Evolutionary conservation across 2,888 invertebrate genomes (phyloP).

Genomic region (Syritta pipiens): DNA sequence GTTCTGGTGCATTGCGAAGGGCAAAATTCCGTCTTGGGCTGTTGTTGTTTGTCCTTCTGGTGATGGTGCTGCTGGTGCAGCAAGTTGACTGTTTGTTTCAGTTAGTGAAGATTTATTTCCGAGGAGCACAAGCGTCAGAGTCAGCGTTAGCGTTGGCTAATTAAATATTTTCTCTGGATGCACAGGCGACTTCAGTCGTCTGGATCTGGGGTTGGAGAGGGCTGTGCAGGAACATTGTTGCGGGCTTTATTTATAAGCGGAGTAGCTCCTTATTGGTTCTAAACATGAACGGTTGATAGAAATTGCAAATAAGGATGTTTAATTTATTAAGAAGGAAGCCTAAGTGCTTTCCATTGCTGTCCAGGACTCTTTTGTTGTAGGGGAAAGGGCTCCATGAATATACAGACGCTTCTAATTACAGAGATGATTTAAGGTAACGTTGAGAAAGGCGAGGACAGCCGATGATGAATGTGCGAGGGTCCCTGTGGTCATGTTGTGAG

Average conservation of each 20-base stretch:
- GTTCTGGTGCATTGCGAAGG: slow-evolving; percentile 55
- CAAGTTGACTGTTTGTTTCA: slow-evolving; percentile 68
- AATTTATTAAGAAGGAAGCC: slow-evolving; percentile 59
- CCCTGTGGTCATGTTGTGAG: no score
- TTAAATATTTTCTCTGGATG: slow-evolving; percentile 62
- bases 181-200: slow-evolving; percentile 7
- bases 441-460: no score
- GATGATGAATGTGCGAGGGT: no score
- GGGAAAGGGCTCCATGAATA: not conserved
- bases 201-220: slow-evolving; percentile 17
- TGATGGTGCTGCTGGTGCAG: slow-evolving; percentile 25
- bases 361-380: not conserved
- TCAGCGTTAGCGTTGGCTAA: slow-evolving; percentile 50
- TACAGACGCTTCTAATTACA: slow-evolving; percentile 35
- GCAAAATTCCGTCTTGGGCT: slow-evolving; percentile 47
- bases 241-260: slow-evolving; percentile 33
- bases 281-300: slow-evolving; percentile 63
- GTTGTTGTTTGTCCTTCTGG: slow-evolving; percentile 33
- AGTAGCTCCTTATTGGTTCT: slow-evolving; percentile 62
- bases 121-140: slow-evolving; percentile 32
- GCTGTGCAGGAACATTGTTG: slow-evolving; percentile 15
- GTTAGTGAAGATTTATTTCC: slow-evolving; percentile 66
- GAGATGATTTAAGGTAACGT: not conserved
- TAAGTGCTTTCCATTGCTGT: slow-evolving; percentile 16
- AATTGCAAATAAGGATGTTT: slow-evolving; percentile 67